Evolutionary conservation across 2,888 invertebrate species (phyloP), one percentile per base, ranked within the genome.

Genomic region (Nomada hirtipes): DNA sequence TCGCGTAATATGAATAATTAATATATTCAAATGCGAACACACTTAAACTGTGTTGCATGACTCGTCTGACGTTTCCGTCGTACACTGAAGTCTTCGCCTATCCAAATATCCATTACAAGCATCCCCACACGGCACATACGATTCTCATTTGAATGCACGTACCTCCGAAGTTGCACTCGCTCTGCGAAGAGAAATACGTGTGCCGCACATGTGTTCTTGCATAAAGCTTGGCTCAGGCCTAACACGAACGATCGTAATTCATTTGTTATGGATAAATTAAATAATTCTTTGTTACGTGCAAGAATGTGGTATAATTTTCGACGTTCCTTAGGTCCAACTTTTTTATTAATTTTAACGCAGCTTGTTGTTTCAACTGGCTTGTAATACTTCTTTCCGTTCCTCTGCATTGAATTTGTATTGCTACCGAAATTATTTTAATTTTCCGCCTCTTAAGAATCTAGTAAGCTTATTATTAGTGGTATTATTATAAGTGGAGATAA

Each of bases 1-100:
- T n/a, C 74, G 23, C 76, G 88, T 79, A 64, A 85, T 84, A 88
- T 87, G 88, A 87, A 87, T 87, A 87, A 87, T 87, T 87, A 84
- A 87, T 88, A 74, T 84, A 88, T 87, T 88, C 88, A 88, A 87
- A 87, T 86, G 81, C 9, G 70, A 68, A 76, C 84, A 82, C 79
- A 76, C 74, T 87, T 88, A 84, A 88, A 88, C 76, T 70, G 82
- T 79, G 84, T 68, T 68, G 55, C 67, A 64, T 44, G 76, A 52
- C 63, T 76, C 79, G 53, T 67, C 72, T 60, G 61, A 65, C 69
- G 61, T 59, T 73, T 68, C 57, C 65, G 29, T 26, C 52, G 67
- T 55, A 18, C 29, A 42, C 55, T 13, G 29, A 60, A 26, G n/a
- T 44, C 64, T 65, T 67, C 52, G 47, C 60, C 70, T 69, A 29